Evolutionary conservation across 2,113 vertebrate genomes (phyloP).

Genomic region (Paracanthobrama guichenoti): DNA sequence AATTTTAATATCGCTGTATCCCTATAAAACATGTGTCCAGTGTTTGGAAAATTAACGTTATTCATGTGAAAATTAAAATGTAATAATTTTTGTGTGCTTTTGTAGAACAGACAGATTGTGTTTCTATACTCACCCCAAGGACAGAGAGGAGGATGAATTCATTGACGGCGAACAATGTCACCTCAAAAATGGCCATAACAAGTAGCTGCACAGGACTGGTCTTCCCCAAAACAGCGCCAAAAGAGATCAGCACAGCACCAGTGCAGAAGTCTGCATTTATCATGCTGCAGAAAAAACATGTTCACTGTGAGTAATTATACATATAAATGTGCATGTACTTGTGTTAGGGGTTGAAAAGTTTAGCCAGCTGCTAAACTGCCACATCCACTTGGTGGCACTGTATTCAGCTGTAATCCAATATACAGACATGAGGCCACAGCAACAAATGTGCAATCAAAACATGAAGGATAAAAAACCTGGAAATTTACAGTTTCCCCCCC

Average conservation of each 20-base stretch:
- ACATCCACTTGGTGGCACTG: constrained; percentile 6
- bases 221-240: constrained; percentile 85
- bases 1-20: not conserved
- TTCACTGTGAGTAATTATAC: not conserved
- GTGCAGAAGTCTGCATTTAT: constrained; percentile 91
- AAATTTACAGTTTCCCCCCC: too few species aligned
- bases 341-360: not conserved
- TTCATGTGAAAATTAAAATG: not conserved
- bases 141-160: constrained; percentile 80
- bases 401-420: not conserved
- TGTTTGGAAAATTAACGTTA: not conserved
- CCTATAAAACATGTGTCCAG: not conserved
- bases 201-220: constrained; percentile 84
- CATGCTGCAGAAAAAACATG: constrained; percentile 75
- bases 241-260: constrained; percentile 84
- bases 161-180: constrained; percentile 80
- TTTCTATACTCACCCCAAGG: constrained; percentile 77
- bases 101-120: not conserved
- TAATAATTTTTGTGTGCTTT: not conserved
- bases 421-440: not conserved
- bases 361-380: not conserved
- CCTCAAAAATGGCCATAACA: constrained; percentile 85
- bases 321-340: not conserved
- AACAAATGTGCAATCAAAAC: not conserved
- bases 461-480: too few species aligned